Base-by-base conservation (phyloP, 1,140 invertebrate genomes). In the Drosophila lacertosa region DNA sequence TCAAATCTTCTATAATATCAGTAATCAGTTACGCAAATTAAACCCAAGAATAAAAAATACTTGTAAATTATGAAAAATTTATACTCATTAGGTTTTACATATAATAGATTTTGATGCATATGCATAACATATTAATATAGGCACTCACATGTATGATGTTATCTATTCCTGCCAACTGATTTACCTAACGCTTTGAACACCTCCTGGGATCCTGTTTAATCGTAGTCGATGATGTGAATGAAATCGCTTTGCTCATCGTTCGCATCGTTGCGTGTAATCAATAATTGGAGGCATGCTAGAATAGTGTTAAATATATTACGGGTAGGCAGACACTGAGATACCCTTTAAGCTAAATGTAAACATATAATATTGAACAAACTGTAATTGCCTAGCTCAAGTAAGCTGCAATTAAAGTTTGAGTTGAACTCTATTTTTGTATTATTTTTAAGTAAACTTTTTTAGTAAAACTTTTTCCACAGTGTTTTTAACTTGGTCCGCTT, bases 221-320 rank as follows among this genome's bases (percentile, higher is more conserved):
- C n/a, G 32, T 9, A 37, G 20, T 26, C 58, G 63, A 39, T 58
- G 65, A 55, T 62, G 65, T 32, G 64, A 22, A 50, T 54, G 50
- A 73, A 60, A 40, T 57, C 51, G 55, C 57, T 60, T 50, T 66
- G 63, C 37, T 48, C 51, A 63, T 62, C 55, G 50, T 29, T 55
- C 63, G 55, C 65, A 11, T 50, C 65, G 69, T 58, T 62, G 42
- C 26, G 54, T 40, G 18, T 50, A 54, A 55, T 68, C 55, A 73
- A 73, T 73, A 68, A 68, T 37, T 73, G 33, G 33, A 74, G 44
- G 33, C 29, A 35, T 47, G 39, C 9, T 24, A 9, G 16, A 37
- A 72, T 60, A 60, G 48, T 72, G 54, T 72, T 68, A 39, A 63
- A 73, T 29, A 57, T 62, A 62, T 63, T 42, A 54, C 64, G 7